phyloP scores from a whole-genome alignment of 92 coral and sea anemone genomes.

The Zoanthus sansibaricus region DNA sequence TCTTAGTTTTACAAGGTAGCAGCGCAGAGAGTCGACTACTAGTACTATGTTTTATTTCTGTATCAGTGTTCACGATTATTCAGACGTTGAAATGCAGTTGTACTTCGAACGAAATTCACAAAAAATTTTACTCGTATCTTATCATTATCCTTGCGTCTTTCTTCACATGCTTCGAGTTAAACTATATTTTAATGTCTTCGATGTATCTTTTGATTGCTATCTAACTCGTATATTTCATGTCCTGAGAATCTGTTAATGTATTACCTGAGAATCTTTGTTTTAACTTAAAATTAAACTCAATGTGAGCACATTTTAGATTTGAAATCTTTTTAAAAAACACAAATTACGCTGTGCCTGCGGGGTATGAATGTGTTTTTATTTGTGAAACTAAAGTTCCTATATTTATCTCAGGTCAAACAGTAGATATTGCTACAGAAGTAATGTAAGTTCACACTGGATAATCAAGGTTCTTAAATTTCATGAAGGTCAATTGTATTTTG shows the following conservation, averaged over 20 bases:
- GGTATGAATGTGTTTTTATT: slow-evolving; percentile 18
- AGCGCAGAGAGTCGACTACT: neutral
- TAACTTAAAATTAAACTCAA: neutral
- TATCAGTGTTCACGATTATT: neutral
- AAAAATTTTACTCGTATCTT: neutral
- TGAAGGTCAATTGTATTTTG: neutral
- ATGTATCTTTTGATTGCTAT: no score
- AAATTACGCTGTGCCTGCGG: neutral
- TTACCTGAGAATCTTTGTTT: neutral
- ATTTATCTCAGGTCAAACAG: slow-evolving; percentile 21
- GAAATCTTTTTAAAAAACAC: neutral
- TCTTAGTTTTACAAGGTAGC: no score
- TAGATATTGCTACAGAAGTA: neutral
- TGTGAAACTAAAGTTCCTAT: neutral
- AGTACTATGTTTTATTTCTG: neutral
- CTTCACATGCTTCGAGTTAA: neutral
- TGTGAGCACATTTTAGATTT: neutral
- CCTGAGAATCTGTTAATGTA: no score
- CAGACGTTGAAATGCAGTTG: neutral
- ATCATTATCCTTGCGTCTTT: neutral
- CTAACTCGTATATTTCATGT: neutral
- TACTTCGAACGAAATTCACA: neutral
- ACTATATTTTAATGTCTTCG: neutral
- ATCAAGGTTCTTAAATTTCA: neutral
- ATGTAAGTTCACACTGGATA: neutral